Evolutionary conservation across 2,797 vertebrate species (phyloP), one percentile per base, ranked within the genome.

Genomic region (Chiropotes sagulatus): DNA sequence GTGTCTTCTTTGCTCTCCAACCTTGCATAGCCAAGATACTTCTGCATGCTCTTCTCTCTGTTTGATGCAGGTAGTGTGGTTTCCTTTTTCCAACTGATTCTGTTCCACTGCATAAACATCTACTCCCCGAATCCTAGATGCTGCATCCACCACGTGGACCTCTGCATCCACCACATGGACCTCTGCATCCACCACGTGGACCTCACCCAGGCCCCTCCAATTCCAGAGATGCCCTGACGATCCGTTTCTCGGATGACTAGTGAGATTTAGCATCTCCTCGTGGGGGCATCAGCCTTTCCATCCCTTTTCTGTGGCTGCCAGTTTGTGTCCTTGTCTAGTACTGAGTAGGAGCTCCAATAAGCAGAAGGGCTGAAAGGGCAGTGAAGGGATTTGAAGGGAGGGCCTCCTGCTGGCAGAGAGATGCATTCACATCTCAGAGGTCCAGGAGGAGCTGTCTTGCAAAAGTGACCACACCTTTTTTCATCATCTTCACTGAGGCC

Each of bases 11-110:
- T 12, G 41, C 54, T 30, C 3, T 44, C 26, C 5, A 44, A 17
- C 9, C 10, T 46, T 8, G 39, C 14, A 12, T 39, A 30, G 8
- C 41, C 81, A 4, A 44, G 36, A 83, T 44, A 19, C 26, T 17
- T 20, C 10, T 11, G 36, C 26, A 30, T 83, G 81, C 39, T 12
- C 54, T 44, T 61, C 54, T 44, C 39, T 83, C 44, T 48, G 76
- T 17, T 22, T 20, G 33, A 24, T 7, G 1, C 48, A n/a, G 48
- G 5, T n/a, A n/a, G 75, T 1, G 0, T 0, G 46, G 30, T n/a
- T 79, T n/a, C 75, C 46, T 30, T n/a, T 50, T 79, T 33, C 46
- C 33, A 6, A n/a, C 30, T 79, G 76, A 30, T 20, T 50, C 46
- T n/a, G 73, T 76, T 44, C 46, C 14, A 7, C 46, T n/a, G 19